Percentiles rank a stretch among this genome's conserved stretches.
phyloP scores from a whole-genome alignment of 2,797 vertebrate genomes.

The Pangasius larnaudii region DNA sequence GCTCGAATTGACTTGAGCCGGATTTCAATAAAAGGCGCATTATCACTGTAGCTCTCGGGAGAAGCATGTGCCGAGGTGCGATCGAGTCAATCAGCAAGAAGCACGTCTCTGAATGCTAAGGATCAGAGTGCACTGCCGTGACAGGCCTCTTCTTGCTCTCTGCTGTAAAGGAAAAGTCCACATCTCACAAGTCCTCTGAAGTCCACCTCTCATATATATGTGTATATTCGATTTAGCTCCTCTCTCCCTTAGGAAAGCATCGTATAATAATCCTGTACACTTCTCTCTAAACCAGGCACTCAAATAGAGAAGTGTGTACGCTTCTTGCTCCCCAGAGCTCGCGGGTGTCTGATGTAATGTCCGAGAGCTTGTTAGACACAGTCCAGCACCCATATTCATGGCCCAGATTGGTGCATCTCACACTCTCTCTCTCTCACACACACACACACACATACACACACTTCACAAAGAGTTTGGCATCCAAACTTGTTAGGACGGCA shows the following conservation, averaged over 20 bases:
- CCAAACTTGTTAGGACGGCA: constrained; percentile 26
- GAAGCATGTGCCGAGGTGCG: constrained; percentile 43
- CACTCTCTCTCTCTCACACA: not conserved
- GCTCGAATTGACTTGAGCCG: constrained; percentile 74
- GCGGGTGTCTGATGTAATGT: constrained; percentile 24
- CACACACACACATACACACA: constrained; percentile 21
- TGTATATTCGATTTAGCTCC: constrained; percentile 3
- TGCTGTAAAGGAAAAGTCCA: not conserved
- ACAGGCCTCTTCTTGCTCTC: constrained; percentile 14
- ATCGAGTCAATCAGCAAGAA: constrained; percentile 63
- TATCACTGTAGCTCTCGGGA: constrained; percentile 66
- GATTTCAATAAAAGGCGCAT: constrained; percentile 80
- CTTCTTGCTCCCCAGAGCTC: not conserved
- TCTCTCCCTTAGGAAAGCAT: not conserved
- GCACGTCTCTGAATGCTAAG: constrained; percentile 67
- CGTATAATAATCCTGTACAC: constrained; percentile 1
- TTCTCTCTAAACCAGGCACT: not conserved
- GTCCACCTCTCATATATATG: not conserved
- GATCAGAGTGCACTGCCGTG: constrained; percentile 15
- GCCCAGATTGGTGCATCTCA: constrained; percentile 27
- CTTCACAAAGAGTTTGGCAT: constrained; percentile 18
- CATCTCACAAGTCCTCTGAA: not conserved
- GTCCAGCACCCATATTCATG: constrained; percentile 51
- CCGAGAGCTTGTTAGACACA: constrained; percentile 72
- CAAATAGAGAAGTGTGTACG: not conserved